These are phyloP conservation scores for Empidonax traillii DNA, from an alignment of 2,113 vertebrate genomes.

Conservation along the genomic window DNA sequence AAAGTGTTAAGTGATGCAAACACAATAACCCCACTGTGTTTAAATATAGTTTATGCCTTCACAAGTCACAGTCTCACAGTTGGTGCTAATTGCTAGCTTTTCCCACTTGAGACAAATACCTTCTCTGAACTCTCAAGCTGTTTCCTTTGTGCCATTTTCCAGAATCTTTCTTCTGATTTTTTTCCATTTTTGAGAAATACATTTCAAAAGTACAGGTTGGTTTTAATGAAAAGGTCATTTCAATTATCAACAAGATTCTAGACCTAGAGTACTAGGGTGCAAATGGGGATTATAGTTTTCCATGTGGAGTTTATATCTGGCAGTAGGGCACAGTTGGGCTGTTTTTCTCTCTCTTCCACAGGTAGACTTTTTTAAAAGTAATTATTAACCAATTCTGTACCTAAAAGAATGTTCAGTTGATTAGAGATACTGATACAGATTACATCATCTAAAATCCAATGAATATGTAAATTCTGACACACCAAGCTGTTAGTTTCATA, in stretches of 20 bases:
- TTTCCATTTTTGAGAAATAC: background rate
- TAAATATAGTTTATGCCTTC: slow-evolving; percentile 28
- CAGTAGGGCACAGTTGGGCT: background rate
- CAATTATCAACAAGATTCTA: background rate
- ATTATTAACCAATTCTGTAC: background rate
- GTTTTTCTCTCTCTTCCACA: background rate
- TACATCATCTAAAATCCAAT: background rate
- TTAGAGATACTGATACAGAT: background rate
- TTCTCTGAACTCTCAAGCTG: background rate
- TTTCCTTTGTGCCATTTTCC: background rate
- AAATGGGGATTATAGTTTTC: background rate
- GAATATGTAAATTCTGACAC: background rate
- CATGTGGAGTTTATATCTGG: background rate
- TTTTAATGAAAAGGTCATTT: background rate
- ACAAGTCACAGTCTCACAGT: background rate
- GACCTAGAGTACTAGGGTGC: background rate
- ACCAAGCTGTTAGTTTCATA: background rate
- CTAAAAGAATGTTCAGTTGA: background rate
- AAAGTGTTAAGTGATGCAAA: background rate
- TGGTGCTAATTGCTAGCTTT: background rate
- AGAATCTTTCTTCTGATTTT: background rate
- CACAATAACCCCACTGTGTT: background rate
- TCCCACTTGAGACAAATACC: background rate
- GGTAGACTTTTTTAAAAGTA: background rate
- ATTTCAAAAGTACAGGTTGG: background rate